Conservation (phyloP, 2,888 invertebrate species). For the Tyria jacobaeae region DNA sequence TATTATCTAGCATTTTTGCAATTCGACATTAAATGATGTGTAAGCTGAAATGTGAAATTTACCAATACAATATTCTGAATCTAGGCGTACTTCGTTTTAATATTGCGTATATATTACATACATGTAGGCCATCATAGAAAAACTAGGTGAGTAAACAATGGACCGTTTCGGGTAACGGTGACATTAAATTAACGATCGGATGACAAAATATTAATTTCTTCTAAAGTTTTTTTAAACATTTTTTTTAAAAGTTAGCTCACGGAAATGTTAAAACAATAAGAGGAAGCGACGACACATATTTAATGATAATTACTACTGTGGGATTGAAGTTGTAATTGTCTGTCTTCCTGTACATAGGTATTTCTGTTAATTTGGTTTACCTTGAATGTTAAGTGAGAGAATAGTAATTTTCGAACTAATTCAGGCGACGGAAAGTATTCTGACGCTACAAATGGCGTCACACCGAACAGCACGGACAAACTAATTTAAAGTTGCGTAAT, state of each 20-base stretch:
- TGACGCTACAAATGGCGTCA: no score
- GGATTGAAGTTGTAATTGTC: conserved; percentile 15
- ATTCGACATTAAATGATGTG: no score
- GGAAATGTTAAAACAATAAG: conserved; percentile 24
- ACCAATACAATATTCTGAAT: no score
- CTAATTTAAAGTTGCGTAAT: no score
- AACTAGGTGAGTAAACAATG: background rate
- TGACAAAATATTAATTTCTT: conserved; percentile 2
- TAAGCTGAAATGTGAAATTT: no score
- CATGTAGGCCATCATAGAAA: background rate
- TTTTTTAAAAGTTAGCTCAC: conserved; percentile 7
- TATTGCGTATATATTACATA: background rate
- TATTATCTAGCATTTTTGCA: no score
- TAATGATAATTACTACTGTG: conserved; percentile 22
- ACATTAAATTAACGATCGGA: conserved; percentile 5
- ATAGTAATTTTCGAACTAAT: no score
- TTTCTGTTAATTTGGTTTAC: conserved; percentile 14
- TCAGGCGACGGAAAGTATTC: no score
- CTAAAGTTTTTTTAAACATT: conserved; percentile 3
- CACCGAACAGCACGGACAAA: no score
- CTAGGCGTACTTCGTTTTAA: background rate
- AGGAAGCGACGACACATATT: conserved; percentile 23
- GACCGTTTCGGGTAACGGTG: background rate
- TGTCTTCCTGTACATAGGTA: conserved; percentile 16
- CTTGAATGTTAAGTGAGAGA: conserved; percentile 20